These are phyloP conservation scores for Baryphthengus martii DNA, from an alignment of 2,113 vertebrate species.

Conservation along the genomic window DNA sequence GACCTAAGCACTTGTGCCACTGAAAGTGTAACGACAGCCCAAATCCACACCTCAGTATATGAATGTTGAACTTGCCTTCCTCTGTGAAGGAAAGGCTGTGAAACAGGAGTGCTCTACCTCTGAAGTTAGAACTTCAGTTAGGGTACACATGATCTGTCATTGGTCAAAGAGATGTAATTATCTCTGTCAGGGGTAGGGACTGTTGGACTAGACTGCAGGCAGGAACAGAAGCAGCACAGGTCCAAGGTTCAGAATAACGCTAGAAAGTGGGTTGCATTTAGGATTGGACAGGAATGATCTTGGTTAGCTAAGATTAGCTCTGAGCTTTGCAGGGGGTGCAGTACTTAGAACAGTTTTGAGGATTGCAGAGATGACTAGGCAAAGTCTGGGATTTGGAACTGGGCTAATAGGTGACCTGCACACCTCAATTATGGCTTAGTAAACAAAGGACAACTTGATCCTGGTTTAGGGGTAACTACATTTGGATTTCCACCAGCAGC, in stretches of 20 bases:
- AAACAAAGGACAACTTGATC: neutral
- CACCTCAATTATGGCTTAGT: neutral
- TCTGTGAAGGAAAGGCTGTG: neutral
- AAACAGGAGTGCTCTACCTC: neutral
- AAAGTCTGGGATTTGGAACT: neutral
- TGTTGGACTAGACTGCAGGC: neutral
- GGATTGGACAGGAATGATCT: neutral
- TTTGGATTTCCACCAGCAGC: neutral
- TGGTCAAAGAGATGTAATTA: neutral
- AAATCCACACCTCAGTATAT: neutral
- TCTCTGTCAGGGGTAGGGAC: neutral
- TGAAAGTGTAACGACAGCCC: neutral
- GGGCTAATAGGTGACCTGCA: neutral
- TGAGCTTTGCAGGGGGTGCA: neutral
- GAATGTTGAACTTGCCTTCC: neutral
- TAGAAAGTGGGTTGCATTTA: neutral
- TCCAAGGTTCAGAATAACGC: neutral
- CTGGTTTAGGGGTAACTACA: neutral
- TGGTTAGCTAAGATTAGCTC: neutral
- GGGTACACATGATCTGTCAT: rapidly evolving
- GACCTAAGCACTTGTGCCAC: neutral
- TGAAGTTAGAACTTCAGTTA: neutral
- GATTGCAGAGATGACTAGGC: neutral
- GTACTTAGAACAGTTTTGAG: neutral
- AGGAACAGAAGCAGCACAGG: neutral